A percentile compares a stretch with the other conserved stretches of the same genome.
phyloP scores from a whole-genome alignment of 2,113 vertebrate species.

The Alectura lathami region DNA sequence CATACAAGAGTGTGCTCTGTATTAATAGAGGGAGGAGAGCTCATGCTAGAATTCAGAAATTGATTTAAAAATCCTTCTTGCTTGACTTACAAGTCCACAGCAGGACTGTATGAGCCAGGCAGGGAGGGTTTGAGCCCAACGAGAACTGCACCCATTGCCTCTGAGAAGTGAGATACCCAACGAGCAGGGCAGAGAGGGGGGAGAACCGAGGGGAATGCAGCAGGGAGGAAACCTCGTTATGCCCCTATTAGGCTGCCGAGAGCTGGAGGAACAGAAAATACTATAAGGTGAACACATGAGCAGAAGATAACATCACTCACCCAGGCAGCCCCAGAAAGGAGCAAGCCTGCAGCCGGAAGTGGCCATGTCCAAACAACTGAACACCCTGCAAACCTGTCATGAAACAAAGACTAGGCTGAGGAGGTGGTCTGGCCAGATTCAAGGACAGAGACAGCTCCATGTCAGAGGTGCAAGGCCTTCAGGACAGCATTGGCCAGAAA shows the following conservation, averaged over 20 bases:
- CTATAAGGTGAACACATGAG: not conserved
- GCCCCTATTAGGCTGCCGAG: not conserved
- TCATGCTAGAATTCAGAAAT: not conserved
- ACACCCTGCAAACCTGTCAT: not conserved
- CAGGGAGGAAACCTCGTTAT: not conserved
- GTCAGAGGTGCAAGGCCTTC: not conserved
- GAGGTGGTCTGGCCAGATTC: not conserved
- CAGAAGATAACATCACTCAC: not conserved
- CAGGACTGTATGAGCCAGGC: not conserved
- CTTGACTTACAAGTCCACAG: not conserved
- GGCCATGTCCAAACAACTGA: not conserved
- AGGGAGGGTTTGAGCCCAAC: not conserved
- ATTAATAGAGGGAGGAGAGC: not conserved
- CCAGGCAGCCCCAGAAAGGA: not conserved
- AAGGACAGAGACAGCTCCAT: not conserved
- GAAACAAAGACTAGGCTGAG: not conserved
- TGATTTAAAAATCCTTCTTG: not conserved
- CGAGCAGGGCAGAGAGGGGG: not conserved
- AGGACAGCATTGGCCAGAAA: not conserved
- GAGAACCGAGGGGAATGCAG: rapidly evolving
- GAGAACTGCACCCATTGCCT: not conserved
- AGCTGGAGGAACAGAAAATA: not conserved
- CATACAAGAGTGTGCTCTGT: not conserved
- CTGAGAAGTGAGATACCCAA: not conserved
- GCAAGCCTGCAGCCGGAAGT: not conserved